These are phyloP conservation scores for Etia nguti DNA, from an alignment of 2,113 vertebrate genomes.

Conservation along the genomic window DNA sequence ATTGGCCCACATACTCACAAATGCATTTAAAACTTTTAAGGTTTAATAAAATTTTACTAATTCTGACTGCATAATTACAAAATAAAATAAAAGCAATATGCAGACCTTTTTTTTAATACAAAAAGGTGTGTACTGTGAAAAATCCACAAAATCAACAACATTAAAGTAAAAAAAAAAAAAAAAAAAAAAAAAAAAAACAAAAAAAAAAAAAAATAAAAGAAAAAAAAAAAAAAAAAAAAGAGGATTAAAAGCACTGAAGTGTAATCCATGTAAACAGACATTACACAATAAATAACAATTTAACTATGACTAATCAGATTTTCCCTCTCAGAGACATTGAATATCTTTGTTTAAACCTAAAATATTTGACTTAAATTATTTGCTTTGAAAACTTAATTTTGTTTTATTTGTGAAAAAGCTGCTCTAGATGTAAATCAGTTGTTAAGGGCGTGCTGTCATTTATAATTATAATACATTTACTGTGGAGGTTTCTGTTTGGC, in stretches of 20 bases:
- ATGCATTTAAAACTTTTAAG: not conserved
- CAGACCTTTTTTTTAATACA: not conserved
- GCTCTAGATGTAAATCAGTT: not conserved
- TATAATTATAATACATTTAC: not conserved
- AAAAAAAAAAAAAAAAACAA: not conserved
- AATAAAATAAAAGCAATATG: not conserved
- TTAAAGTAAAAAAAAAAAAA: not conserved
- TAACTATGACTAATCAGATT: not conserved
- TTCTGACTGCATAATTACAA: not conserved
- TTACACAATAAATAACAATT: not conserved
- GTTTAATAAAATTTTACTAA: not conserved
- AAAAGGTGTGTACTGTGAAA: not conserved
- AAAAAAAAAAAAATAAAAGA: too few relatives aligned
- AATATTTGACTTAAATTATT: not conserved
- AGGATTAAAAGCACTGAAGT: not conserved
- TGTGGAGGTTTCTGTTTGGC: not conserved
- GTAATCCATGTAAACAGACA: not conserved
- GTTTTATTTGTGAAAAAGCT: not conserved
- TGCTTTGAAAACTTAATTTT: not conserved
- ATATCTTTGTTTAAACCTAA: not conserved
- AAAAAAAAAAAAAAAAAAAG: not conserved
- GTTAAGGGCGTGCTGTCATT: not conserved
- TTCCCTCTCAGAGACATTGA: not conserved
- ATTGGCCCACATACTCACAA: not conserved
- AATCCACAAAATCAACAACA: not conserved